Base-by-base conservation (phyloP, 2,888 invertebrate genomes). In the Erebia palarica region DNA sequence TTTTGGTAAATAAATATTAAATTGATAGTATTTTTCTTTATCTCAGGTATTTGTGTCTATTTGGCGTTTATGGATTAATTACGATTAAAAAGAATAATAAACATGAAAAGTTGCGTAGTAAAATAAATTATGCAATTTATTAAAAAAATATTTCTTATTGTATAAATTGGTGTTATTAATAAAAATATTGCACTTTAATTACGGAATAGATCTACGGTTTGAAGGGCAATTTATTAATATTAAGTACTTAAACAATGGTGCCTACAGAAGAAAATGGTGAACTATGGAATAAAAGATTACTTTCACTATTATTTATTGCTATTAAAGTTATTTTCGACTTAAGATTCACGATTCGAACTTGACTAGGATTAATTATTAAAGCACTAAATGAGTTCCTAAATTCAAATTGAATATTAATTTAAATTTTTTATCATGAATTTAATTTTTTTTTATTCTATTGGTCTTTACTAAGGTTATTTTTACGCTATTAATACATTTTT, bases 401-500 rank as follows among this genome's bases (percentile, higher is more conserved):
- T 80, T 79, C 71, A 72, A 76, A 71, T 71, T 74, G 76, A 77
- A 71, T 75, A 7, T 36, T 36, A 73, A 76, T 66, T 57, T 67
- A 49, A 59, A 67, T 49, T 49, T 49, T 67, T 67, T 59, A 67
- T 63, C 13, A 21, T 63, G 21, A 49, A 49, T 67, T 67, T 67
- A 67, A 67, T 88, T 88, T 87, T 87, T 82, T 88, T 89, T 86
- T 90, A 86, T 83, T 82, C 87, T 90, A 90, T 92, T 92, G 92
- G 92, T 92, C 92, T 84, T 90, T 89, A 88, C 90, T 87, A 89
- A 87, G 84, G 74, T 81, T 80, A 76, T 75, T 85, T 83, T 82
- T 82, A 58, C 49, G 47, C 77, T 82, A 80, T 80, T 79, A 79
- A 74, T 82, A 53, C 42, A 18, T 58, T 80, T 79, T 83, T 81